A percentile compares a stretch with the other conserved stretches of the same genome.
Conservation (phyloP, 2,888 invertebrate species). For the Tetragnatha montana region DNA sequence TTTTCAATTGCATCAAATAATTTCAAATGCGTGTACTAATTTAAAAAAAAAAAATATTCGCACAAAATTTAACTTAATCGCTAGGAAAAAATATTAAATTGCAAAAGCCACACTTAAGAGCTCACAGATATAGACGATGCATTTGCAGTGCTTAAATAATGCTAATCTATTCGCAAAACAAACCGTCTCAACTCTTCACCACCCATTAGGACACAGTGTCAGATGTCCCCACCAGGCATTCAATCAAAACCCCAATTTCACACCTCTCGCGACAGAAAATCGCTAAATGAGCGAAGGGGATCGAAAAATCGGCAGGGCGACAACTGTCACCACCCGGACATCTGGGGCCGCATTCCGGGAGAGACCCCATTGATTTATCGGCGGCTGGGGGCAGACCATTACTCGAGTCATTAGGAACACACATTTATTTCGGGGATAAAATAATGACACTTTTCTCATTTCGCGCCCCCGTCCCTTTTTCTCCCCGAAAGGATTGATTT, state of each 20-base stretch:
- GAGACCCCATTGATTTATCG: slow-evolving; percentile 66
- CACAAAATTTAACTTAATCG: too few relatives aligned
- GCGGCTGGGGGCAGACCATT: slow-evolving; percentile 66
- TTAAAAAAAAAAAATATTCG: too few relatives aligned
- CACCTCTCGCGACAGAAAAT: not conserved
- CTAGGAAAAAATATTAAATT: too few relatives aligned
- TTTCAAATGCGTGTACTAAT: too few relatives aligned
- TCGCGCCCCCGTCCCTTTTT: slow-evolving; percentile 36
- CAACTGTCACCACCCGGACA: slow-evolving; percentile 65
- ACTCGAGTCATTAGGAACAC: slow-evolving; percentile 69
- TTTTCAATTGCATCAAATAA: too few relatives aligned
- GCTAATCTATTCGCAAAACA: too few relatives aligned
- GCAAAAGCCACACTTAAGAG: too few relatives aligned
- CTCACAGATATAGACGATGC: too few relatives aligned
- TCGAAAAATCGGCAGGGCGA: slow-evolving; percentile 64
- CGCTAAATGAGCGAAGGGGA: not conserved
- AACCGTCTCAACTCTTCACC: too few relatives aligned
- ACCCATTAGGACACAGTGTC: too few relatives aligned
- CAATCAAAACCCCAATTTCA: not conserved
- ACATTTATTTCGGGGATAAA: slow-evolving; percentile 70
- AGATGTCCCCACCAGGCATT: too few relatives aligned
- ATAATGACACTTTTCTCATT: slow-evolving; percentile 71
- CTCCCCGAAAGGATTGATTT: slow-evolving; percentile 66
- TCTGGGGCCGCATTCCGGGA: slow-evolving; percentile 31
- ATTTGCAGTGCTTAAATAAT: too few relatives aligned